Evolutionary conservation across 2,113 vertebrate species (phyloP), one percentile per base, ranked within the genome.

Genomic region (Corynorhinus townsendii): DNA sequence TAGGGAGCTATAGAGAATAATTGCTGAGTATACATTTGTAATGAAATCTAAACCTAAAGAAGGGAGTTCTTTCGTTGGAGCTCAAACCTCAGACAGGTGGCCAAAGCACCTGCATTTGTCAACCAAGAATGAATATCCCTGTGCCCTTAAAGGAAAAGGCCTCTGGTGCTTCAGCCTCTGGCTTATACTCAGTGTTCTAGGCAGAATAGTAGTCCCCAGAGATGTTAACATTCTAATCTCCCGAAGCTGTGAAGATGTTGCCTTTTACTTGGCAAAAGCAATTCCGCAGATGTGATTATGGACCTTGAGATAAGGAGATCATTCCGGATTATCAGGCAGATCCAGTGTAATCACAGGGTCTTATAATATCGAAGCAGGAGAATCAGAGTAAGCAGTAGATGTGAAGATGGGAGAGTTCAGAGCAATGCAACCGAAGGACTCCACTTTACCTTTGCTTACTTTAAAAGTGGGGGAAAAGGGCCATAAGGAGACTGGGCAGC

Each of bases 11-110:
- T 4, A 71, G 68, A 54, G 62, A 62, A 76, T 62, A 71, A 87
- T n/a, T 72, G 64, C 43, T 47, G 33, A 81, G 38, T 45, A 79
- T 4, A n/a, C 15, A 56, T 11, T 69, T 56, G 43, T 28, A 81
- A 80, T 90, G 14, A 90, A 72, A 90, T 90, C 26, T 86, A 87
- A 54, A 87, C 59, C 38, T 71, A 38, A 62, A 82, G 49, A 62
- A 86, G 3, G 11, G 19, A 76, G 22, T 4, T 45, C 22, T 68
- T 68, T 87, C 56, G 17, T 59, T 49, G 30, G 52, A 93, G 68
- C n/a, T 52, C 30, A 93, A 47, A 82, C 43, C 40, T 75, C 38
- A 90, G 38, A 82, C 0, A 49, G 47, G 47, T 64, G 14, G 73
- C 45, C 43, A 56, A 81, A 86, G 15, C 20, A 72, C 49, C 35